Evolutionary conservation across 2,797 vertebrate genomes (phyloP).

Genomic region (Chiloscyllium punctatum): DNA sequence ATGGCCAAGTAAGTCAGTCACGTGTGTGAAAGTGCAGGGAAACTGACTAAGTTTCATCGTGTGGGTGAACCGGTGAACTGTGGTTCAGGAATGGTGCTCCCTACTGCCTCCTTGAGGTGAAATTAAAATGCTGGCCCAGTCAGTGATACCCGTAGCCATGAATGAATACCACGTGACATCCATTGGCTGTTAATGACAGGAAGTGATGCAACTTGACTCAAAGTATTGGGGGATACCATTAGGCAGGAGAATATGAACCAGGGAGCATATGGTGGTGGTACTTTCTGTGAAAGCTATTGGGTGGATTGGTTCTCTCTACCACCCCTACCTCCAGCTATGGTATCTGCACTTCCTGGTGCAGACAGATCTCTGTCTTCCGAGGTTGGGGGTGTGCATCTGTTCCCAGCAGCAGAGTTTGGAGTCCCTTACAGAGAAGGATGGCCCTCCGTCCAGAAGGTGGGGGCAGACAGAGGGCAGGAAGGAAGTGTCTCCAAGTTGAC

Average conservation of each 20-base stretch:
- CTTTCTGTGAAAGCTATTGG: background rate
- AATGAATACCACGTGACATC: background rate
- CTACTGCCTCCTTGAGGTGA: no score
- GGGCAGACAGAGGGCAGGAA: background rate
- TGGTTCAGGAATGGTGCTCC: no score
- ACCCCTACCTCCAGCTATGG: background rate
- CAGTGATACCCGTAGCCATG: no score
- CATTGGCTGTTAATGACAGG: background rate
- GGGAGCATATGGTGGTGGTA: background rate
- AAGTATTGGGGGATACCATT: background rate
- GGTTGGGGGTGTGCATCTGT: no score
- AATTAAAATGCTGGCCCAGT: no score
- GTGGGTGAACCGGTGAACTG: no score
- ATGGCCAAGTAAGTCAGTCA: no score
- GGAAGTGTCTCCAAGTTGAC: background rate
- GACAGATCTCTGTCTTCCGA: no score
- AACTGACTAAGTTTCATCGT: no score
- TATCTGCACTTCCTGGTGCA: background rate
- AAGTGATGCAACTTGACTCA: background rate
- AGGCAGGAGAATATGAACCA: background rate
- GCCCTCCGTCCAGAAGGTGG: background rate
- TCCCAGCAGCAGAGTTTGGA: background rate
- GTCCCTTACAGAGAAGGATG: background rate
- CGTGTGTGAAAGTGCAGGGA: no score
- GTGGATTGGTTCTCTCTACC: background rate